Conservation (phyloP, 1,140 invertebrate species). For the Brachionus rubens region DNA sequence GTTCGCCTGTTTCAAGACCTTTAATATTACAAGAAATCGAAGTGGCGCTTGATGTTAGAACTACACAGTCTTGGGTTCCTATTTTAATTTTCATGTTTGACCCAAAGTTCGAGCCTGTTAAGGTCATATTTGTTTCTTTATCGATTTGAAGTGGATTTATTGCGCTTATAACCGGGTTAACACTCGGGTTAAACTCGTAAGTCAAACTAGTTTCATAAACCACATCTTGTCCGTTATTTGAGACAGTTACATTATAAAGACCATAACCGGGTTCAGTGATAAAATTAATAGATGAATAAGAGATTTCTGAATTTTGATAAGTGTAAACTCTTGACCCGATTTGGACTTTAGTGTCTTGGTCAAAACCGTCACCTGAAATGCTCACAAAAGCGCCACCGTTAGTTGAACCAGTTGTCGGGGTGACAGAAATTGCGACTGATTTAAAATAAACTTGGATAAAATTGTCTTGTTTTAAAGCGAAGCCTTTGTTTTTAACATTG, state of each 20-base stretch:
- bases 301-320: not conserved
- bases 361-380: constrained; percentile 12
- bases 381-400: constrained; percentile 3
- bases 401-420: not conserved
- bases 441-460: not conserved
- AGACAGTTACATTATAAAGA: not conserved
- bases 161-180: not conserved
- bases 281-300: constrained; percentile 1
- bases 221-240: not conserved
- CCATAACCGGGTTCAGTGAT: not conserved
- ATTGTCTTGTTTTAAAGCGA: not conserved
- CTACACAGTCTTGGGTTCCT: not conserved
- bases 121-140: not conserved
- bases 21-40: not conserved
- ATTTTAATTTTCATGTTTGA: not conserved
- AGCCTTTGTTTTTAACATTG: constrained; percentile 19
- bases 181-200: not conserved
- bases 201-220: not conserved
- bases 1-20: not conserved
- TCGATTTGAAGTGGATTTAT: not conserved
- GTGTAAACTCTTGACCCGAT: constrained; percentile 48
- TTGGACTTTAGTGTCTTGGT: constrained; percentile 46
- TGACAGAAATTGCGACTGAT: not conserved
- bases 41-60: not conserved
- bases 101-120: not conserved